Conservation (phyloP, 2,888 invertebrate genomes). For the Conchocele bisecta region DNA sequence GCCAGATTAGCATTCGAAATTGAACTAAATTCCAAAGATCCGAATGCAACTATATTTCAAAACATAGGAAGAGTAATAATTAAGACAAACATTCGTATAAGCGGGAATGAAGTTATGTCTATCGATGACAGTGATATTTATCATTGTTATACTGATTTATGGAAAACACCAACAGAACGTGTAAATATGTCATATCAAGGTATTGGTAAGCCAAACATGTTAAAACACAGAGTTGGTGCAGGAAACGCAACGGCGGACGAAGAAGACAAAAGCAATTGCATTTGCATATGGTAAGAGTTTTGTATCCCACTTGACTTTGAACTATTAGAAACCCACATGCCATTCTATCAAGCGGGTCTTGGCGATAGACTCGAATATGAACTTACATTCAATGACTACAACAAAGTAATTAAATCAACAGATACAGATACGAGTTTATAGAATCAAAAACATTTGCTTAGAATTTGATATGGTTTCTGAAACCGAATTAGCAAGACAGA, state of each 20-base stretch:
- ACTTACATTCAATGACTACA: no score
- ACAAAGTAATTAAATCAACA: constrained; percentile 24
- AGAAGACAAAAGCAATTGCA: constrained; percentile 32
- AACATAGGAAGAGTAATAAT: no score
- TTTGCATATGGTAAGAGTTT: constrained; percentile 27
- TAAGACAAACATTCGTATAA: no score
- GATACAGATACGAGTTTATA: constrained; percentile 21
- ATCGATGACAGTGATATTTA: no score
- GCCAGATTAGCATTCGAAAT: no score
- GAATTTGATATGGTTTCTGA: no score
- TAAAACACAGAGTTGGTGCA: constrained; percentile 29
- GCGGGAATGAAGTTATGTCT: no score
- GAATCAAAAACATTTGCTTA: constrained; percentile 39
- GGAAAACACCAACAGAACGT: constrained; percentile 25
- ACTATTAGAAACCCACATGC: constrained; percentile 25
- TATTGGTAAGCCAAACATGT: constrained; percentile 26
- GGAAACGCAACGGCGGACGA: constrained; percentile 5
- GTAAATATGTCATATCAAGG: constrained; percentile 30
- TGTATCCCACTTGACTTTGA: constrained; percentile 43
- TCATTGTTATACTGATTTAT: constrained; percentile 25
- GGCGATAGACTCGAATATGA: constrained; percentile 43
- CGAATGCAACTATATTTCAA: no score
- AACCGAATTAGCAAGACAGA: constrained; percentile 26
- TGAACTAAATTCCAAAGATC: no score
- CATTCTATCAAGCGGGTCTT: constrained; percentile 32